phyloP scores from a whole-genome alignment of 2,797 vertebrate genomes.

The Gymnopithys bicolor region DNA sequence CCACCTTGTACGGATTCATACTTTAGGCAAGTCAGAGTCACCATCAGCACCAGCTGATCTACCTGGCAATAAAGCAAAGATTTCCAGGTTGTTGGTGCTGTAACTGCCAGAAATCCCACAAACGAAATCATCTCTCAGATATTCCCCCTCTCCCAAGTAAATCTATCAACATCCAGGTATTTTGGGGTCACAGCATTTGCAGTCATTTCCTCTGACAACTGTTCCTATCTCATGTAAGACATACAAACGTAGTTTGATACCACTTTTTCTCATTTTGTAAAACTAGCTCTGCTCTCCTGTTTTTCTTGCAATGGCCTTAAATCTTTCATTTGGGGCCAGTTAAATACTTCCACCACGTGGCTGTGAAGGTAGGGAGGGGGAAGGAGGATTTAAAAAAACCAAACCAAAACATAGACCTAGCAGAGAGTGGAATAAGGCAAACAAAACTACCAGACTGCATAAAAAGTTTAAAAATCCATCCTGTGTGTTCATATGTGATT shows the following conservation, averaged over 20 bases:
- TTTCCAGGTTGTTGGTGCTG: background rate
- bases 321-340: background rate
- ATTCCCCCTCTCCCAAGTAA: background rate
- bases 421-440: background rate
- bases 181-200: background rate
- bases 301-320: background rate
- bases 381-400: background rate
- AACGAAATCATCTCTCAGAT: rapidly evolving
- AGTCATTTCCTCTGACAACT: background rate
- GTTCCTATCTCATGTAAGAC: background rate
- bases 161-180: background rate
- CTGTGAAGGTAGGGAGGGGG: background rate
- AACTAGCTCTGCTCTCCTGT: background rate
- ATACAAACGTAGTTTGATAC: background rate
- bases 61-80: background rate
- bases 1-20: background rate
- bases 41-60: background rate
- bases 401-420: background rate
- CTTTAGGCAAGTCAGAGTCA: background rate
- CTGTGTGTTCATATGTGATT: background rate
- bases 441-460: background rate
- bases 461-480: background rate
- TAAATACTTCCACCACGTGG: background rate
- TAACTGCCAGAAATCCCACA: background rate
- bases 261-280: background rate